These are phyloP conservation scores for Phymorhynchus buccinoides DNA, from an alignment of 1,140 invertebrate species.

Conservation along the genomic window DNA sequence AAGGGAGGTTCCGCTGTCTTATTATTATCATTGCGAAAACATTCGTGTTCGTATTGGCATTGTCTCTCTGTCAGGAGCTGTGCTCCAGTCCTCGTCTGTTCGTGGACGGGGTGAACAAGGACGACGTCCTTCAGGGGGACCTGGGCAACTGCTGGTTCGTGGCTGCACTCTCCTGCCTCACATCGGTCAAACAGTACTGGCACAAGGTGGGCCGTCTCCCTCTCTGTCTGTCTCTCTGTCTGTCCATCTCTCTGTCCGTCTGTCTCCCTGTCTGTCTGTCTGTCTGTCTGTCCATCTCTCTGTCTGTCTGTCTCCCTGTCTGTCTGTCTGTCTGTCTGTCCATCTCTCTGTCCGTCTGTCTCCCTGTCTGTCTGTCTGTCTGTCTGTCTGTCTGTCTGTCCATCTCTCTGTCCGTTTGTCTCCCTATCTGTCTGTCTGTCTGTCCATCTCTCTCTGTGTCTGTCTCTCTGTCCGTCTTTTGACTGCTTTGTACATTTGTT, in stretches of 20 bases:
- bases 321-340: background rate
- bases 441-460: background rate
- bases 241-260: background rate
- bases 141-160: constrained; percentile 66
- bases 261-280: background rate
- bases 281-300: background rate
- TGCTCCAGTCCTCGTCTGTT: constrained; percentile 52
- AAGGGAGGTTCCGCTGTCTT: too few species aligned
- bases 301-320: background rate
- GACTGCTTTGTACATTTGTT: too few species aligned
- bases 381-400: background rate
- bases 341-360: background rate
- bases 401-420: background rate
- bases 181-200: constrained; percentile 64
- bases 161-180: constrained; percentile 62
- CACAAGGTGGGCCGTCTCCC: constrained; percentile 52
- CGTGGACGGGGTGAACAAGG: constrained; percentile 61
- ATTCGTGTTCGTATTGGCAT: too few species aligned
- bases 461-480: too few species aligned
- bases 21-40: too few species aligned
- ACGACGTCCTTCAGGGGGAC: constrained; percentile 66
- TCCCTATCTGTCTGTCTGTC: background rate
- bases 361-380: background rate
- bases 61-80: constrained; percentile 62
- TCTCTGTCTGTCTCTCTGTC: background rate